Base-by-base conservation (phyloP, 2,113 vertebrate species). In the Spermophilus dauricus region DNA sequence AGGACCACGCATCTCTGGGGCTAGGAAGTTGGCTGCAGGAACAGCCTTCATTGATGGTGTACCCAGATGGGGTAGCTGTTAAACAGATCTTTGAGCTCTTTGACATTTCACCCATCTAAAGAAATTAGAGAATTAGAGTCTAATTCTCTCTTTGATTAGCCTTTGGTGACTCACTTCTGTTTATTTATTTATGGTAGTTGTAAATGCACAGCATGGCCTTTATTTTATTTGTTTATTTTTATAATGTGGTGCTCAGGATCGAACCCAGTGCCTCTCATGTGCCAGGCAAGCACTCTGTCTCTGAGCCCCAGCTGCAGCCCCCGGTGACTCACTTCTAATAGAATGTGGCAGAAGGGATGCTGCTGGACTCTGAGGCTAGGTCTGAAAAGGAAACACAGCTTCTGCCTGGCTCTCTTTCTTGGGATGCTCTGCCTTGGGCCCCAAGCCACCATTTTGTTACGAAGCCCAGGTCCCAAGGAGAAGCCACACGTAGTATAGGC, bases 401-500 rank as follows among this genome's bases (percentile, higher is more conserved):
- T 65, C 75, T n/a, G 4, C 51, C 32, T 72, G 58, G 13, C 8
- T 56, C 7, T 22, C 20, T 42, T 42, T 39, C 8, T 42, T 20
- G 17, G 53, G 53, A 53, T 26, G 14, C 56, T 76, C 11, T 4
- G 5, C 10, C n/a, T 56, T 86, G 48, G 80, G 53, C 45, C 63
- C 45, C 16, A 69, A 22, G 18, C 63, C 14, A 22, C 51, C 37
- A 8, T n/a, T 63, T 51, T 78, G 5, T 58, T n/a, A 48, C 56
- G 53, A n/a, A 89, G 75, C 24, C 9, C 48, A 48, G 75, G 53
- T 13, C 13, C 18, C 24, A 39, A 30, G 56, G 56, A 70, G 82
- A 39, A 65, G 51, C 42, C n/a, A 3, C 0, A 7, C 9, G 3
- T 3, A 4, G 28, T 61, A 24, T 48, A n/a, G 24, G 67, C 34